phyloP scores from a whole-genome alignment of 2,797 vertebrate genomes.

The Hydrophis major region DNA sequence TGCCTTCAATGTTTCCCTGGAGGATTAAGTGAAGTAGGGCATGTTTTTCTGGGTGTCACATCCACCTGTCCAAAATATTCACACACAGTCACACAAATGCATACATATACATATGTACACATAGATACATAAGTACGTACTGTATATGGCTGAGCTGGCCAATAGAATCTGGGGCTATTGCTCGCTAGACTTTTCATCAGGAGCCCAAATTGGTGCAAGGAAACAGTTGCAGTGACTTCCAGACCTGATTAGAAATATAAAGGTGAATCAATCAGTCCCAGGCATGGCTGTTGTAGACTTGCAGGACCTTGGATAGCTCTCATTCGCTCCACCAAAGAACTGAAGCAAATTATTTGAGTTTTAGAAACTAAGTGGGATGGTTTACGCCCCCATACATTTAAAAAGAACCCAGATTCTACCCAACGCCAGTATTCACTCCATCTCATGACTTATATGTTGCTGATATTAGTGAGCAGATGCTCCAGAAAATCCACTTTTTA shows the following conservation, averaged over 20 bases:
- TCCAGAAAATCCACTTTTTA: background rate
- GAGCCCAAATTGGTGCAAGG: background rate
- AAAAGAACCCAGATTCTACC: background rate
- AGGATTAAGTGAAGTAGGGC: too few species aligned
- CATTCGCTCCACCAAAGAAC: too few species aligned
- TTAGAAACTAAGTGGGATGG: background rate
- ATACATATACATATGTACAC: too few species aligned
- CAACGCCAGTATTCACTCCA: background rate
- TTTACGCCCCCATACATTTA: background rate
- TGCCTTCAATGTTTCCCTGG: too few species aligned
- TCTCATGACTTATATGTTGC: background rate
- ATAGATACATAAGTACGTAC: too few species aligned
- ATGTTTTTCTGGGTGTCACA: too few species aligned
- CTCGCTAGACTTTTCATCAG: background rate
- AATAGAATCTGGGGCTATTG: background rate
- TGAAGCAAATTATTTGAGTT: background rate
- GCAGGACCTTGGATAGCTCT: constrained; percentile 5
- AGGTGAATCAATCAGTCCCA: background rate
- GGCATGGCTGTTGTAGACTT: background rate
- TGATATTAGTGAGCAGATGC: background rate
- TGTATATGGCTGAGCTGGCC: background rate
- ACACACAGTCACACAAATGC: too few species aligned
- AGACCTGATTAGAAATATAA: background rate
- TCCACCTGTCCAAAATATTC: too few species aligned
- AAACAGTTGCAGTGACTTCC: background rate